Percentiles rank a stretch among this genome's conserved stretches.
These are phyloP conservation scores for Epirrita christyi DNA, from an alignment of 2,888 invertebrate species.

Conservation along the genomic window DNA sequence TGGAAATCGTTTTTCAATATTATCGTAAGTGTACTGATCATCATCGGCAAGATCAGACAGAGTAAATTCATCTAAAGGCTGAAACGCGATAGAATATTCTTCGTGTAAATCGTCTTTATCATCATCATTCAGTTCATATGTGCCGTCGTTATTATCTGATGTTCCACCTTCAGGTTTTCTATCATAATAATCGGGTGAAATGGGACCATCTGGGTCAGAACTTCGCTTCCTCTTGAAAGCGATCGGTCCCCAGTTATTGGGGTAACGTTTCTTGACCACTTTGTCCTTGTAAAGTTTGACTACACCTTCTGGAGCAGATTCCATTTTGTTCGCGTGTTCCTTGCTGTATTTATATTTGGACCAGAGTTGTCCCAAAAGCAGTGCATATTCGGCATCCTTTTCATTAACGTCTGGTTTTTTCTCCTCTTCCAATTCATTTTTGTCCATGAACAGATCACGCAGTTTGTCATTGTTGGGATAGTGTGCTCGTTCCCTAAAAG, in stretches of 20 bases:
- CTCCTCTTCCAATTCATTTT: conserved; percentile 61
- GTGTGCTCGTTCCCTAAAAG: conserved; percentile 75
- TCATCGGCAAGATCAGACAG: conserved; percentile 69
- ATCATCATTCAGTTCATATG: conserved; percentile 66
- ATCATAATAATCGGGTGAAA: conserved; percentile 60
- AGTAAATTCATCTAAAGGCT: conserved; percentile 75
- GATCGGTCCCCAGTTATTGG: conserved; percentile 80
- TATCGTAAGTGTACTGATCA: conserved; percentile 71
- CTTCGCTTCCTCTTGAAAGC: conserved; percentile 81
- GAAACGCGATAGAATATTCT: conserved; percentile 78
- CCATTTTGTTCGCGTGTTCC: conserved; percentile 60
- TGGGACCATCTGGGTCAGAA: conserved; percentile 60
- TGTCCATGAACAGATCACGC: conserved; percentile 70
- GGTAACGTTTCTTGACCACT: conserved; percentile 73
- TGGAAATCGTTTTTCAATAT: conserved; percentile 86
- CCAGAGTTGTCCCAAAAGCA: conserved; percentile 83
- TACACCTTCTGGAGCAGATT: conserved; percentile 70
- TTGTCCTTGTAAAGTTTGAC: conserved; percentile 78
- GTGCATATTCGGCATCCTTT: conserved; percentile 81
- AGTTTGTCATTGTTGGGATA: conserved; percentile 72
- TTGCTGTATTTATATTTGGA: conserved; percentile 82
- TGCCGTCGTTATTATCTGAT: conserved; percentile 62
- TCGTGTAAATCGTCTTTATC: conserved; percentile 75
- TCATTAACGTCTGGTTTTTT: conserved; percentile 62
- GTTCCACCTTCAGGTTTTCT: conserved; percentile 54